Conservation (phyloP, 1,140 invertebrate genomes). For the Bombyx mandarina region DNA sequence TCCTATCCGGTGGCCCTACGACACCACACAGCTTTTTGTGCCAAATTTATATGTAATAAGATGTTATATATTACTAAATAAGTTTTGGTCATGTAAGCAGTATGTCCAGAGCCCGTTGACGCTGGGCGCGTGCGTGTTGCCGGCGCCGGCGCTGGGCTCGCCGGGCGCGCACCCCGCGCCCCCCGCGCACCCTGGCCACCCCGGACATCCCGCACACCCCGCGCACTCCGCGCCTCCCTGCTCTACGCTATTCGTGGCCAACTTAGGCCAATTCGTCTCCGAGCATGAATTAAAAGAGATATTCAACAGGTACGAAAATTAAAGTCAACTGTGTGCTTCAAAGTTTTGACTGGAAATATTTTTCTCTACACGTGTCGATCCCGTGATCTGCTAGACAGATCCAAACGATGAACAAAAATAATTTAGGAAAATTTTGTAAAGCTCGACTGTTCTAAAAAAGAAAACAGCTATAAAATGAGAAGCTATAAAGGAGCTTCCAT, state of each 20-base stretch:
- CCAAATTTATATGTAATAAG: no score
- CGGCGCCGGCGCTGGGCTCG: constrained; percentile 84
- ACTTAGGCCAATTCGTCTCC: constrained; percentile 95
- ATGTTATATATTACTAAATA: no score
- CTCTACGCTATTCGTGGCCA: constrained; percentile 97
- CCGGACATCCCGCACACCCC: constrained; percentile 83
- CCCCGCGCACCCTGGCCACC: constrained; percentile 18
- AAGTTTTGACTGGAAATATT: constrained; percentile 19
- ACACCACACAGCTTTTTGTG: no score
- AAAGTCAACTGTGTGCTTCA: constrained; percentile 7
- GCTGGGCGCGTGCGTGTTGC: constrained; percentile 85
- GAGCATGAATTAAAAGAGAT: constrained; percentile 98
- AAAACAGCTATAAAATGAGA: no score
- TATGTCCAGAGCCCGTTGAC: constrained; percentile 80
- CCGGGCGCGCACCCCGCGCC: constrained; percentile 82
- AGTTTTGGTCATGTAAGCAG: background rate
- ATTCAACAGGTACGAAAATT: constrained; percentile 89
- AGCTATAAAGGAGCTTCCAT: no score
- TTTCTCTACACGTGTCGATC: background rate
- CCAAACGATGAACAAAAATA: background rate
- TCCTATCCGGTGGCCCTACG: no score
- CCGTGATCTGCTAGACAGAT: background rate
- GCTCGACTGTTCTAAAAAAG: no score
- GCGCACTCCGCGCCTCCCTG: constrained; percentile 90
- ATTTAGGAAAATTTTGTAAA: no score